Evolutionary conservation across 2,888 invertebrate species (phyloP).

Genomic region (Tryphoninae sp.): DNA sequence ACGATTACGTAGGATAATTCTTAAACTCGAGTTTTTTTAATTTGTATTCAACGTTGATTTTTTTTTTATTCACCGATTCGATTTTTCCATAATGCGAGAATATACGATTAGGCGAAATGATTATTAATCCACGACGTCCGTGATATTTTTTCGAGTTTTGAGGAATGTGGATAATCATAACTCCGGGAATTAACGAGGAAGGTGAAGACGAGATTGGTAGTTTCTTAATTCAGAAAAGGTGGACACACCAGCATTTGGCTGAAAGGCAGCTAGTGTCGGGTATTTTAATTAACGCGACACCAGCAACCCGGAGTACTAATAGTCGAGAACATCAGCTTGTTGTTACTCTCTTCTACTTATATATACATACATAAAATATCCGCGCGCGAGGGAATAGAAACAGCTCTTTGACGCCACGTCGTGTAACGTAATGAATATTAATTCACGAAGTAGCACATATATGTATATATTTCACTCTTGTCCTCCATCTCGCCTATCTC

Average conservation of each 20-base stretch:
- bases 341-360: constrained; percentile 8
- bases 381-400: constrained; percentile 64
- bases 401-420: constrained; percentile 67
- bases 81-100: constrained; percentile 9
- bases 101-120: too few species aligned
- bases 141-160: neutral
- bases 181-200: neutral
- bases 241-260: constrained; percentile 22
- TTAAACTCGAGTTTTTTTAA: neutral
- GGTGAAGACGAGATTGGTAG: neutral
- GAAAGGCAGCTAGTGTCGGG: constrained; percentile 68
- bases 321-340: constrained; percentile 30
- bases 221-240: constrained; percentile 8
- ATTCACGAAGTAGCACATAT: constrained; percentile 66
- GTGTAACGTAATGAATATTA: constrained; percentile 76
- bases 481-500: constrained; percentile 8
- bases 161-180: neutral
- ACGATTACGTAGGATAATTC: neutral
- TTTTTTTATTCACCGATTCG: neutral
- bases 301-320: constrained; percentile 53
- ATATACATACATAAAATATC: constrained; percentile 71
- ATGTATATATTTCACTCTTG: neutral
- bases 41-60: neutral
- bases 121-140: too few species aligned
- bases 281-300: constrained; percentile 78